Evolutionary conservation across 1,140 invertebrate species (phyloP).

Genomic region (Euwallacea similis): DNA sequence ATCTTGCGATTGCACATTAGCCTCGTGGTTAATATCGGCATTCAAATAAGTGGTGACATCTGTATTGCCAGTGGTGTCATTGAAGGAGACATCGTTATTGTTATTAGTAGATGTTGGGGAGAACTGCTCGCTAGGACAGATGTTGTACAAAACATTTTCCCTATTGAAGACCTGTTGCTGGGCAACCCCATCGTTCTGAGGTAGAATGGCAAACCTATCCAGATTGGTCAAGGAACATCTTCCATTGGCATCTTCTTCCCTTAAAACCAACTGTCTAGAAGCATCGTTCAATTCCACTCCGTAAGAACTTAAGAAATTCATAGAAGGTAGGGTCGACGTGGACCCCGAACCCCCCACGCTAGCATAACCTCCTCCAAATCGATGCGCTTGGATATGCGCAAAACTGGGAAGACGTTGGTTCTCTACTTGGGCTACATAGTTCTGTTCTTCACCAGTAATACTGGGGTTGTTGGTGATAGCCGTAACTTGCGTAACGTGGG

Average conservation of each 20-base stretch:
- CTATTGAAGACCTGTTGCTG: too few species aligned
- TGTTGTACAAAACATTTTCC: too few species aligned
- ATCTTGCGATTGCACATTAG: neutral
- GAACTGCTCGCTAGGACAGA: neutral
- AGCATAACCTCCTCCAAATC: constrained; percentile 59
- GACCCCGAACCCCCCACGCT: constrained; percentile 72
- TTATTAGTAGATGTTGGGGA: constrained; percentile 39
- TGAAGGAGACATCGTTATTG: constrained; percentile 2
- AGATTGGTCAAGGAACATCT: too few species aligned
- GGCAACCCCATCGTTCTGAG: too few species aligned
- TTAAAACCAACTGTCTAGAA: constrained; percentile 15
- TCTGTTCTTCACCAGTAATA: constrained; percentile 72
- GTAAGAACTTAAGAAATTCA: neutral
- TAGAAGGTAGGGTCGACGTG: constrained; percentile 58
- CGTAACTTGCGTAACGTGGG: constrained; percentile 81
- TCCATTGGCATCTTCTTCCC: constrained; percentile 3
- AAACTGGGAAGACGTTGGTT: constrained; percentile 64
- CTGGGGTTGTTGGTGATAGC: constrained; percentile 65
- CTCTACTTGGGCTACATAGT: constrained; percentile 35
- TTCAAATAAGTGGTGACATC: neutral
- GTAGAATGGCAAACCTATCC: too few species aligned
- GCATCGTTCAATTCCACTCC: constrained; percentile 36
- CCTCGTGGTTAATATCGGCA: neutral
- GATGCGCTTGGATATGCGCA: constrained; percentile 62
- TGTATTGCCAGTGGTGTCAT: too few species aligned